Base-by-base conservation (phyloP, 2,113 vertebrate species). In the Gymnocephalus cernua region DNA sequence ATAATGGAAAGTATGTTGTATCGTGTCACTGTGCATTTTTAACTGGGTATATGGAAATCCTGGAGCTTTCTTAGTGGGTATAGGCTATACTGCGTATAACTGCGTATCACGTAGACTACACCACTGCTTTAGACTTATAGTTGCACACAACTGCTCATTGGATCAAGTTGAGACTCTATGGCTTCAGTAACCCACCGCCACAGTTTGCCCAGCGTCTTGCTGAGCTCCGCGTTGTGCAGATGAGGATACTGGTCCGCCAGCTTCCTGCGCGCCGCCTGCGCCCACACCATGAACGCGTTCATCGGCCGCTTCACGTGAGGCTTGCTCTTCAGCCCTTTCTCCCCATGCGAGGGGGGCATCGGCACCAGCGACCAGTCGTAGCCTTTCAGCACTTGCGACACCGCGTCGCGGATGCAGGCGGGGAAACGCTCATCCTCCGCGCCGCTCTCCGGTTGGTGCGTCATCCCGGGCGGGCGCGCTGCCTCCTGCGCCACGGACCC, bases 351-450 rank as follows among this genome's bases (percentile, higher is more conserved):
- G 0, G 96, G 96, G 0, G 96, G 96, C 95, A 97, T 93, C 4
- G 97, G 96, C 67, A 98, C 94, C 92, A 98, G 91, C 47, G 96
- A 97, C 97, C 97, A 98, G 95, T 98, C 97, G 82, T 98, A 98
- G n/a, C 97, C 97, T 79, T 97, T 97, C 67, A 98, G 95, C 93
- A 98, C 97, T 91, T 98, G 97, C 67, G 96, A 97, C 91, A 98
- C 97, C 1, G 97, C 97, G 87, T 98, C 97, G 19, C 96, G 95
- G 91, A 98, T 97, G 90, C 96, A 97, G 51, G 95, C 95, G 0
- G 97, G 96, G 87, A 97, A 97, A 38, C 97, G 95, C 74, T 97
- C 96, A 47, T 96, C 96, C 70, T 91, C 91, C 2, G 85, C 68
- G 16, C 88, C 63, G 1, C 86, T 68, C 67, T 93, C 62, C 44